A percentile compares a stretch with the other conserved stretches of the same genome.
Conservation (phyloP, 2,113 vertebrate species). For the Heptranchias perlo region DNA sequence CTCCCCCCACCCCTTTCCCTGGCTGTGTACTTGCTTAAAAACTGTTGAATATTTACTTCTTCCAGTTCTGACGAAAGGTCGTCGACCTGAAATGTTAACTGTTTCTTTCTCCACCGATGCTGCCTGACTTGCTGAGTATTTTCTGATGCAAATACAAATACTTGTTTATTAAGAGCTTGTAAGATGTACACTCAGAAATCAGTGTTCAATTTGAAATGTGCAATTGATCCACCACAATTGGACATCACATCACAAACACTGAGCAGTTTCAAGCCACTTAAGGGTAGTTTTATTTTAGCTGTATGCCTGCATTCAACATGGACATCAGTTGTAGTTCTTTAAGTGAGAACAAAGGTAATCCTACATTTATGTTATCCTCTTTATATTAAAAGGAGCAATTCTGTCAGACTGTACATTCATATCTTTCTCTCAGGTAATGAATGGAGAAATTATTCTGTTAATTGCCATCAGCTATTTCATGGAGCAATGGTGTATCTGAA, state of each 20-base stretch:
- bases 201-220: background rate
- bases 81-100: too few relatives aligned
- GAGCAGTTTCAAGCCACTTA: background rate
- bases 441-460: conserved; percentile 8
- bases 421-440: background rate
- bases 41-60: too few relatives aligned
- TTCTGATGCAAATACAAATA: too few relatives aligned
- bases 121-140: too few relatives aligned
- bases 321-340: background rate
- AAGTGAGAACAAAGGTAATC: background rate
- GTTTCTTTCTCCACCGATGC: too few relatives aligned
- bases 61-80: too few relatives aligned
- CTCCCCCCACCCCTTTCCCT: too few relatives aligned
- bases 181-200: background rate
- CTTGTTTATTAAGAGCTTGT: background rate
- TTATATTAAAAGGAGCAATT: background rate
- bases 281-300: background rate
- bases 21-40: too few relatives aligned
- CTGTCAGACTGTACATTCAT: background rate
- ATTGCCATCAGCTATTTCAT: background rate
- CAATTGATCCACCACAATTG: background rate
- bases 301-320: background rate
- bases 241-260: background rate
- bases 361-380: background rate
- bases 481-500: background rate